Base-by-base conservation (phyloP, 2,888 invertebrate species). In the Iselma pallidipennis region DNA sequence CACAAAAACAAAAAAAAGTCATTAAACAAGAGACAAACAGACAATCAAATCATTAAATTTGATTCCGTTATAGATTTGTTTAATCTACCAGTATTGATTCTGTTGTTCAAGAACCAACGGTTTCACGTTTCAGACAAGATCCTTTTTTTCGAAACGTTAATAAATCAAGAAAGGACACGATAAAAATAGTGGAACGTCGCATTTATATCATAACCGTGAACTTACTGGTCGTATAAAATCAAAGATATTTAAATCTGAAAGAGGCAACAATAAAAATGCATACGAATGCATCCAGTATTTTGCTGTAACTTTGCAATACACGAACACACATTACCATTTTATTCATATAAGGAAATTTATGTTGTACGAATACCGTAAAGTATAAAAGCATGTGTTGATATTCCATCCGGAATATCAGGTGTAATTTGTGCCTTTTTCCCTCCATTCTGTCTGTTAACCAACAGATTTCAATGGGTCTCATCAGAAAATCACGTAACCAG, bases 201-300 rank as follows among this genome's bases (percentile, higher is more conserved):
- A 10, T 45, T 45, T 45, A 45, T 45, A 45, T 45, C 45, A 45
- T 62, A 69, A 67, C 73, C 74, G 66, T 75, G 74, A 74, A 74
- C 74, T 74, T 75, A 75, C n/a, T 75, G 74, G 49, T 56, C 67
- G 72, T 71, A 74, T 70, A 68, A 73, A 73, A 68, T 55, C 23
- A 67, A 66, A 66, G 67, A 73, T 71, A 72, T 74, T 73, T 68
- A 66, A 73, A 72, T 73, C 70, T 71, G 67, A 69, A 72, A 68
- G 72, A 70, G 70, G 71, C 65, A 71, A 68, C 21, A 45, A 42
- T 42, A 42, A 42, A 45, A 45, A 45, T 45, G n/a, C n/a, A 23
- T 23, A 21, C 45, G 45, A 45, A 45, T 45, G 23, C 45, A 45
- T 45, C 37, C 45, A 45, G 21, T 45, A 45, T 45, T 45, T 45